These are phyloP conservation scores for Sphyrna mokarran DNA, from an alignment of 2,113 vertebrate species.

Conservation along the genomic window DNA sequence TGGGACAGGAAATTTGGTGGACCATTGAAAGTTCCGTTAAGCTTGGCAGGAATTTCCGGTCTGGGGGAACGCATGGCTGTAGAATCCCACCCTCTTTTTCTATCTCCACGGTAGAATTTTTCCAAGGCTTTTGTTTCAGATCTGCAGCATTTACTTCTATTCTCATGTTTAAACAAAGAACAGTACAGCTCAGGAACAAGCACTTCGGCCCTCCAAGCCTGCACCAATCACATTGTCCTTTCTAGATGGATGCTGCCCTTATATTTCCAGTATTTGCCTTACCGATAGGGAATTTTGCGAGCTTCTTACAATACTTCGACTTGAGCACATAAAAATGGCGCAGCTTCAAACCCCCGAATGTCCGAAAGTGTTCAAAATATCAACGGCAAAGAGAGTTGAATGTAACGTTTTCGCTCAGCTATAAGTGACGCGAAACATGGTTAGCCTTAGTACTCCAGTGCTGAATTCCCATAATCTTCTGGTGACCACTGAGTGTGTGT, in stretches of 20 bases:
- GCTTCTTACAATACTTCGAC: not conserved
- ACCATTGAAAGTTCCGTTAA: no score
- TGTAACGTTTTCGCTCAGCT: not conserved
- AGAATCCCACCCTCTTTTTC: no score
- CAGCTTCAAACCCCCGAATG: not conserved
- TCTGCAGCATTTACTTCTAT: no score
- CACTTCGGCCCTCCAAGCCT: no score
- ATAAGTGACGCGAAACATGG: not conserved
- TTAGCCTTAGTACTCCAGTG: not conserved
- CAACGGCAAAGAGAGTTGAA: not conserved
- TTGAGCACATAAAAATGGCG: not conserved
- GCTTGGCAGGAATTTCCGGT: no score
- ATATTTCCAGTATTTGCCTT: not conserved
- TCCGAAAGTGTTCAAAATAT: not conserved
- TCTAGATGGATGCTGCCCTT: not conserved
- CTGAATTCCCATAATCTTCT: not conserved
- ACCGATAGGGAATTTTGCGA: not conserved
- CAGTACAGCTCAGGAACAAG: no score
- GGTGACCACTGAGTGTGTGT: not conserved
- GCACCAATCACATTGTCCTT: no score
- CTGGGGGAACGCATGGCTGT: no score
- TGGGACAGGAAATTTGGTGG: no score
- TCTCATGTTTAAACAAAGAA: not conserved
- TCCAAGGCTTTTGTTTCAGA: no score
- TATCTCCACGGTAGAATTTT: no score